Percentiles rank a stretch among this genome's conserved stretches.
phyloP scores from a whole-genome alignment of 2,797 vertebrate species.

The Acanthis flammea region DNA sequence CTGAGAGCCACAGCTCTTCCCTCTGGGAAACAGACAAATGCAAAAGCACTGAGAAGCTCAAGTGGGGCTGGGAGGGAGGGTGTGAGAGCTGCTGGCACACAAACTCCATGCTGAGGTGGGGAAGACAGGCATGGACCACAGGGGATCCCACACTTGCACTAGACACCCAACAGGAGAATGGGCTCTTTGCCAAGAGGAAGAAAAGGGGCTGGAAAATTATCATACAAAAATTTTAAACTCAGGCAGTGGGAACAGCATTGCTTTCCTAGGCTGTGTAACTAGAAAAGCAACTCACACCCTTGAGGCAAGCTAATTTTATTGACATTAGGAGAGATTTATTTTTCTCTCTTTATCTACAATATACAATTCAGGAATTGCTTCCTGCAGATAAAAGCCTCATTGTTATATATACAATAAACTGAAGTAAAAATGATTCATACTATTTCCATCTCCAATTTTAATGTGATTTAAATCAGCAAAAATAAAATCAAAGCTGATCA shows the following conservation, averaged over 20 bases:
- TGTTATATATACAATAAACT: constrained; percentile 41
- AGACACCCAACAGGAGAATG: not conserved
- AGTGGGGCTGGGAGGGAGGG: not conserved
- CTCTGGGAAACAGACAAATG: not conserved
- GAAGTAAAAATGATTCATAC: constrained; percentile 23
- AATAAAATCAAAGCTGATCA: constrained; percentile 22
- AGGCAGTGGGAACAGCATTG: not conserved
- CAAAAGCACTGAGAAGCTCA: not conserved
- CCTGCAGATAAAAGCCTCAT: constrained; percentile 53
- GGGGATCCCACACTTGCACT: not conserved
- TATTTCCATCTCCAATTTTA: constrained; percentile 15
- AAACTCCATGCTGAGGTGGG: not conserved
- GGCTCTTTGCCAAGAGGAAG: not conserved
- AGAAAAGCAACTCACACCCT: constrained; percentile 21
- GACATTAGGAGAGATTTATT: constrained; percentile 55
- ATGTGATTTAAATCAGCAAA: constrained; percentile 7
- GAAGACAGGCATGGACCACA: not conserved
- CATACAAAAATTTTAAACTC: not conserved
- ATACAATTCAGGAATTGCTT: constrained; percentile 56
- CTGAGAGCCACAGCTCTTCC: not conserved
- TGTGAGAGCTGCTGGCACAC: not conserved
- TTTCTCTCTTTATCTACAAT: constrained; percentile 50
- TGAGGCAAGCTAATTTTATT: constrained; percentile 46
- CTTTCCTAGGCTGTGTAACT: not conserved
- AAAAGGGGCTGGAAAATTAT: not conserved